These are phyloP conservation scores for Hyaena hyaena DNA, from an alignment of 2,113 vertebrate genomes.

Conservation along the genomic window DNA sequence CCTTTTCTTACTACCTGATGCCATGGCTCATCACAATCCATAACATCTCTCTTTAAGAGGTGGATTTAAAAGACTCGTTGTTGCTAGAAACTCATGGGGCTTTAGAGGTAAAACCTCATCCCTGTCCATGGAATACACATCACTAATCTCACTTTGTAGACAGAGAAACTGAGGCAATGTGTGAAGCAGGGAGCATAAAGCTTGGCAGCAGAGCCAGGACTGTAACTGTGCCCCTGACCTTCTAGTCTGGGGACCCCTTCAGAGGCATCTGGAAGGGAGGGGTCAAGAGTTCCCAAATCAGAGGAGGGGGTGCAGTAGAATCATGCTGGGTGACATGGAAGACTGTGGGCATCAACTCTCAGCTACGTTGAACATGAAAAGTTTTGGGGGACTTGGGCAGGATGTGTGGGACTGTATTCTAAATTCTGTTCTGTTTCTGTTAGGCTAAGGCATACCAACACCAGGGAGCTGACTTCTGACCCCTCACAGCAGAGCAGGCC, in stretches of 20 bases:
- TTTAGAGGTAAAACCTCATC: background rate
- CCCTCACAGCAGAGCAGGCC: background rate
- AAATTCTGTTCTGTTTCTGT: background rate
- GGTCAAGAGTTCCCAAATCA: background rate
- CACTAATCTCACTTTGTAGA: background rate
- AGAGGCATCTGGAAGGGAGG: background rate
- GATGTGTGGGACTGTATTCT: background rate
- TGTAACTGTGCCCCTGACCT: background rate
- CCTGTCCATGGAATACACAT: too few species aligned
- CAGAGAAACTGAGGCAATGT: background rate
- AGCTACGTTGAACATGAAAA: background rate
- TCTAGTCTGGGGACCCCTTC: background rate
- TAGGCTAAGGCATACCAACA: background rate
- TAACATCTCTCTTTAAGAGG: background rate
- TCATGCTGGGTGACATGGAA: rapidly evolving
- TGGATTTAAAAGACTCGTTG: background rate
- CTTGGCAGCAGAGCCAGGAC: background rate
- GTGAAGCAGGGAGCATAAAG: background rate
- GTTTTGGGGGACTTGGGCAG: rapidly evolving
- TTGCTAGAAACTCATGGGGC: background rate
- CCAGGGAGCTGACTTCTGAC: background rate
- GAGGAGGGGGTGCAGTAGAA: background rate
- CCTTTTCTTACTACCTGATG: background rate
- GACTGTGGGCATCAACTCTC: background rate
- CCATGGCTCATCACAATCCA: background rate